Evolutionary conservation across 2,797 vertebrate species (phyloP), one percentile per base, ranked within the genome.

Genomic region (Pempheris klunzingeri): DNA sequence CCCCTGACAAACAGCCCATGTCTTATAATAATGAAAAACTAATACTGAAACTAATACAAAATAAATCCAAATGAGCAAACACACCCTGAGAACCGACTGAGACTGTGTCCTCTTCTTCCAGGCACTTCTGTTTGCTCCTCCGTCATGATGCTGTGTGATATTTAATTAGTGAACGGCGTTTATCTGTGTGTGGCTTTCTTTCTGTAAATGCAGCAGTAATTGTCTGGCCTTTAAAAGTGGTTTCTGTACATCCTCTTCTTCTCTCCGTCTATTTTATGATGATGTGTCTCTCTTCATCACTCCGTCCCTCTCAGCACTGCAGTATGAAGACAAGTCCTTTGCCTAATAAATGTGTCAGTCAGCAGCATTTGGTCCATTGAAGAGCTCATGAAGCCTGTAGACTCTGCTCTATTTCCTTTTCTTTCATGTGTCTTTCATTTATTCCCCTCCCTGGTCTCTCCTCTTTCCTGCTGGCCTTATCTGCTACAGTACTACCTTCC

Each of bases 381-480:
- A 65, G 83, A 71, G 2, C 44, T 85, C 38, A 78, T 84, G 80
- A 64, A 61, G 78, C 83, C 67, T 70, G 57, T 26, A 74, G 52
- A 44, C 60, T 52, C 14, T 2, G 50, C 44, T 76, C 53, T 46
- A 18, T 49, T 62, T 80, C 67, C 50, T 44, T 26, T 15, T 7
- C 28, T 14, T 24, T 50, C 17, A 26, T 58, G 17, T 60, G 14
- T 63, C n/a, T 63, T 46, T 36, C 34, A 47, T 74, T 39, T 26
- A 30, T 55, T 6, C 7, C 17, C 30, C 20, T 57, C 7, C 18
- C 9, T 15, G 5, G 2, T n/a, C 17, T 53, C 30, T 55, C 36
- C 15, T 32, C 46, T 18, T 53, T 44, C 39, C 30, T n/a, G 59
- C 10, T 47, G n/a, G 24, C 10, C 1, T 32, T 22, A 28, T 64